Evolutionary conservation across 2,888 invertebrate genomes (phyloP).

Genomic region (Syrista parreyssii): DNA sequence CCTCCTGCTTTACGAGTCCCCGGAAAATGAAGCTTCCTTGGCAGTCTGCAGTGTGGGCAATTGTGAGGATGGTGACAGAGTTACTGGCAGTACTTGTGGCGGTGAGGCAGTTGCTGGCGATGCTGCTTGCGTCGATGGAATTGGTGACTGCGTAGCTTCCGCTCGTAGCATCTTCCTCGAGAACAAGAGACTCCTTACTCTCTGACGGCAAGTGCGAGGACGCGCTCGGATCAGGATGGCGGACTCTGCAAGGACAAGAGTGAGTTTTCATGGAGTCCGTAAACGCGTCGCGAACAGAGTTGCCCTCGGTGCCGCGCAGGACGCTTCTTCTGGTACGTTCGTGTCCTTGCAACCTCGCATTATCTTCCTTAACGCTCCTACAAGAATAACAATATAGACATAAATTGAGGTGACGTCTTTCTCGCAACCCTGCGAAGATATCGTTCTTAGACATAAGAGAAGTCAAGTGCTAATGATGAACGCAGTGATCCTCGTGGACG

Average conservation of each 20-base stretch:
- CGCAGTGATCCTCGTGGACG: too few relatives aligned
- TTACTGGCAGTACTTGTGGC: too few relatives aligned
- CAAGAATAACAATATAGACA: conserved; percentile 8
- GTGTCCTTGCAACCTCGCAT: neutral
- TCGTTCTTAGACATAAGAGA: too few relatives aligned
- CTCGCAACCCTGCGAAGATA: too few relatives aligned
- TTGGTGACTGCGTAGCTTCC: neutral
- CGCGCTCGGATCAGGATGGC: neutral
- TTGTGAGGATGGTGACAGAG: too few relatives aligned
- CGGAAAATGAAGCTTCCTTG: too few relatives aligned
- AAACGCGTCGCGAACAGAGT: conserved; percentile 1
- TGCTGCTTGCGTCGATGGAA: neutral
- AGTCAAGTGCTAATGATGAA: too few relatives aligned
- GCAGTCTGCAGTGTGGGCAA: too few relatives aligned
- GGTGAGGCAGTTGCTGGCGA: too few relatives aligned
- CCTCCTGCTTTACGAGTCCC: neutral
- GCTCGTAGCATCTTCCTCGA: neutral
- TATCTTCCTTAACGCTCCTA: conserved; percentile 6
- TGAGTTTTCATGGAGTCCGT: conserved; percentile 16
- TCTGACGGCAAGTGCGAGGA: neutral
- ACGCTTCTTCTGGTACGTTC: neutral
- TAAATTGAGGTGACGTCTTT: too few relatives aligned
- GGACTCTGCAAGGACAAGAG: conserved; percentile 27
- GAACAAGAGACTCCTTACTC: neutral
- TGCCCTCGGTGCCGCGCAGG: neutral